Conservation (phyloP, 2,797 vertebrate genomes). For the Philypnodon macrostomus region DNA sequence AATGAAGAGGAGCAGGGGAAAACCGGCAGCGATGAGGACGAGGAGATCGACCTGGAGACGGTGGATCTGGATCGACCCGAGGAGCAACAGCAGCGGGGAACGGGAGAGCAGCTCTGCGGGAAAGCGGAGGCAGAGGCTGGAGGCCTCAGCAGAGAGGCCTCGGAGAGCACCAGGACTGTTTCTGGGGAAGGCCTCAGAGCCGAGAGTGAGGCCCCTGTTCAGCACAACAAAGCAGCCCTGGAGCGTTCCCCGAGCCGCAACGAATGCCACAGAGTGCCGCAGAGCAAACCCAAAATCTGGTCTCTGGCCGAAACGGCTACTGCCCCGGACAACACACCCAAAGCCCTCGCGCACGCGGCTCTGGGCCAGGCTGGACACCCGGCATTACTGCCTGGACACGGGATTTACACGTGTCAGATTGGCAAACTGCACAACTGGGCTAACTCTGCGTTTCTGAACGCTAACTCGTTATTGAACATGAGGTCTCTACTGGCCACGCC, state of each 20-base stretch:
- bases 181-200: slow-evolving; percentile 70
- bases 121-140: slow-evolving; percentile 78
- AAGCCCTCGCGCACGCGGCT: slow-evolving; percentile 78
- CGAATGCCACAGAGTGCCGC: slow-evolving; percentile 83
- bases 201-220: slow-evolving; percentile 64
- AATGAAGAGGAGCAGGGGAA: slow-evolving; percentile 91
- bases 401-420: slow-evolving; percentile 98
- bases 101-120: slow-evolving; percentile 79
- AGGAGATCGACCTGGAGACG: slow-evolving; percentile 96
- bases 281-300: slow-evolving; percentile 98
- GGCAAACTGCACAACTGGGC: slow-evolving; percentile 98
- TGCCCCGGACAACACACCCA: slow-evolving; percentile 88
- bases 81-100: slow-evolving; percentile 84
- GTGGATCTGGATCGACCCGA: slow-evolving; percentile 88
- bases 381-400: slow-evolving; percentile 91
- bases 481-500: slow-evolving; percentile 90
- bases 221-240: slow-evolving; percentile 75
- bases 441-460: slow-evolving; percentile 91
- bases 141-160: slow-evolving; percentile 71
- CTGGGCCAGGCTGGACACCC: slow-evolving; percentile 86
- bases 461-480: slow-evolving; percentile 92
- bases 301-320: slow-evolving; percentile 96
- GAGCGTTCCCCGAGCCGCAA: slow-evolving; percentile 79
- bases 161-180: slow-evolving; percentile 79
- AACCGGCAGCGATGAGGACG: slow-evolving; percentile 88